Evolutionary conservation across 1,140 invertebrate genomes (phyloP).

Genomic region (Zelostemma sp.): DNA sequence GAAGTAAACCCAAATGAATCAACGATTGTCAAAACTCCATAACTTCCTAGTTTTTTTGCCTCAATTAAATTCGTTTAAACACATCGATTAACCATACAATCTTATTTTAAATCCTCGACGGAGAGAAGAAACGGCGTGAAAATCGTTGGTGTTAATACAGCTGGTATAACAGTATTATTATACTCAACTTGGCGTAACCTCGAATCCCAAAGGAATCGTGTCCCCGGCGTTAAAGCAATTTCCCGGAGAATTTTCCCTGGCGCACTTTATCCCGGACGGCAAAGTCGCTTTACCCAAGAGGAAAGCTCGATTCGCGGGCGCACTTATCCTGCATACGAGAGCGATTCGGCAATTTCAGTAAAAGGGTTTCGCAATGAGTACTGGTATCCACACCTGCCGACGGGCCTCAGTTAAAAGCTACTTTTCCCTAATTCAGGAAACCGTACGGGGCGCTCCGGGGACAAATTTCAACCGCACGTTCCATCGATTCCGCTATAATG

Average conservation of each 20-base stretch:
- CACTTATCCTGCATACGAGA: conserved; percentile 51
- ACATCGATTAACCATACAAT: too few relatives aligned
- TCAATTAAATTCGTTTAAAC: too few relatives aligned
- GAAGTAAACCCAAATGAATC: too few relatives aligned
- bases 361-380: conserved; percentile 48
- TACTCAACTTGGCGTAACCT: not conserved
- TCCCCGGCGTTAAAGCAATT: conserved; percentile 13
- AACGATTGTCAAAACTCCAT: too few relatives aligned
- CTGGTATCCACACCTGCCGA: conserved; percentile 47
- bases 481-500: conserved; percentile 44
- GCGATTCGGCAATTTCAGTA: conserved; percentile 52
- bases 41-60: too few relatives aligned
- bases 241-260: conserved; percentile 6
- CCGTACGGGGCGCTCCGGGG: conserved; percentile 13
- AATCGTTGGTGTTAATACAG: not conserved
- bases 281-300: conserved; percentile 1
- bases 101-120: not conserved
- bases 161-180: not conserved
- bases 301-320: conserved; percentile 12
- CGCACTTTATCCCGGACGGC: conserved; percentile 16
- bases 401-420: conserved; percentile 51
- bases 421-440: conserved; percentile 50
- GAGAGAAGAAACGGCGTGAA: not conserved
- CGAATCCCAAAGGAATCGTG: conserved; percentile 12
- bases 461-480: conserved; percentile 40